A percentile compares a stretch with the other conserved stretches of the same genome.
These are phyloP conservation scores for Phrynocephalus versicolor DNA, from an alignment of 2,113 vertebrate species.

Conservation along the genomic window DNA sequence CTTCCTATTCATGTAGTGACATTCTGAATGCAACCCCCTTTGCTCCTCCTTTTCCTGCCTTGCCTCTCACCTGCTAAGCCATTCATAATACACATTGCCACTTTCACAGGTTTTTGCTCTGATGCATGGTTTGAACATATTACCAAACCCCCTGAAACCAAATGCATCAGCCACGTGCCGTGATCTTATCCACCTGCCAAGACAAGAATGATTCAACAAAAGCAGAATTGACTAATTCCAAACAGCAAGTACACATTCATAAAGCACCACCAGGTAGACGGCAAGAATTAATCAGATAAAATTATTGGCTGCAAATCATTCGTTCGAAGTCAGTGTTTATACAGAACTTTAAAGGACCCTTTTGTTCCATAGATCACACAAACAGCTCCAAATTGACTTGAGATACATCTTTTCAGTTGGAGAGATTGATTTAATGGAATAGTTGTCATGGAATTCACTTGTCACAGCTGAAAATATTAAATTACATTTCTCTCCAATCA, in stretches of 20 bases:
- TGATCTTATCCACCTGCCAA: slow-evolving; percentile 32
- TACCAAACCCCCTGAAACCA: background rate
- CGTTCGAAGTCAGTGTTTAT: slow-evolving; percentile 18
- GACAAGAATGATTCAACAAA: slow-evolving; percentile 43
- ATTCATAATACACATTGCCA: background rate
- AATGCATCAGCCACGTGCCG: slow-evolving; percentile 25
- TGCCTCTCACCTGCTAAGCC: background rate
- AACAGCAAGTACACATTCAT: slow-evolving; percentile 45
- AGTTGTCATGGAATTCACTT: background rate
- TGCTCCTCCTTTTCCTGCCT: background rate
- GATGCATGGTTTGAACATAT: background rate
- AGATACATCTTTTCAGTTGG: slow-evolving; percentile 8
- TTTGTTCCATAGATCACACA: background rate
- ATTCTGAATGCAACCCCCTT: too few species aligned
- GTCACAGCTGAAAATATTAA: background rate
- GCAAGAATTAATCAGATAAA: slow-evolving; percentile 45
- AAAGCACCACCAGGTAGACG: slow-evolving; percentile 19
- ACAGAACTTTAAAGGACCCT: slow-evolving; percentile 21
- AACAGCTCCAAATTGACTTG: slow-evolving; percentile 13
- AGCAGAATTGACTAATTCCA: slow-evolving; percentile 44
- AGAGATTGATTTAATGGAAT: slow-evolving; percentile 25
- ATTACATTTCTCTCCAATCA: background rate
- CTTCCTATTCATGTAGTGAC: background rate
- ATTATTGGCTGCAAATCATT: slow-evolving; percentile 46
- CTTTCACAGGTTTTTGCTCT: background rate